Conservation (phyloP, 2,797 vertebrate species). For the Adelosebastes latens region DNA sequence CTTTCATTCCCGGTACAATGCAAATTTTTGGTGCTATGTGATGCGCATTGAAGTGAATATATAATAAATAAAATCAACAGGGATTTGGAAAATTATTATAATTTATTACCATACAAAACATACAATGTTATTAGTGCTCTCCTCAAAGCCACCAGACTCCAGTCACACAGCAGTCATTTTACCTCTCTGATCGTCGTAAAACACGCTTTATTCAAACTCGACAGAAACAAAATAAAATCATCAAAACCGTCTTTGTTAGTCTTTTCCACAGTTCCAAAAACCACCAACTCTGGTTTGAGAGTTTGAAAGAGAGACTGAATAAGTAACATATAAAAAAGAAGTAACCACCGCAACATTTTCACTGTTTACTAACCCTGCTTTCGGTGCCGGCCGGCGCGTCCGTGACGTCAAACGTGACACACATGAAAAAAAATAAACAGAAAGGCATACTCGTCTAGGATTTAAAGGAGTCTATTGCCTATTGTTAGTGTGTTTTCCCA, state of each 20-base stretch:
- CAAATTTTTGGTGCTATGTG: accelerated
- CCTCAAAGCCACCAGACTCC: background rate
- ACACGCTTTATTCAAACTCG: too few species aligned
- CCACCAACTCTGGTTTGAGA: background rate
- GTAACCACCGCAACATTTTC: background rate
- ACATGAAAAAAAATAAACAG: background rate
- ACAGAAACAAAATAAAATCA: too few species aligned
- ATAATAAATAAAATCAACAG: background rate
- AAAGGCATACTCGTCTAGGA: background rate
- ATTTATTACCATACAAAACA: background rate
- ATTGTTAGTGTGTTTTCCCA: too few species aligned
- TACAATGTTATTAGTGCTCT: background rate
- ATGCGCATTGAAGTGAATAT: background rate
- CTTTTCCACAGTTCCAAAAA: background rate
- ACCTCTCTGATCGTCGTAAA: too few species aligned
- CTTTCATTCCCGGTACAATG: too few species aligned
- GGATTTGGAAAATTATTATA: background rate
- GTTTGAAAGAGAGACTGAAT: background rate
- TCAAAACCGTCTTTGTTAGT: background rate
- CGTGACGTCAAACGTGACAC: background rate
- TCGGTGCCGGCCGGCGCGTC: too few species aligned
- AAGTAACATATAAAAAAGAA: background rate
- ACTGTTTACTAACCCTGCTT: too few species aligned
- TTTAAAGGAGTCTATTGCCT: too few species aligned
- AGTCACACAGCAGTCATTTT: too few species aligned